Conservation (phyloP, 2,888 invertebrate genomes). For the Xestoiulus laeticollis region DNA sequence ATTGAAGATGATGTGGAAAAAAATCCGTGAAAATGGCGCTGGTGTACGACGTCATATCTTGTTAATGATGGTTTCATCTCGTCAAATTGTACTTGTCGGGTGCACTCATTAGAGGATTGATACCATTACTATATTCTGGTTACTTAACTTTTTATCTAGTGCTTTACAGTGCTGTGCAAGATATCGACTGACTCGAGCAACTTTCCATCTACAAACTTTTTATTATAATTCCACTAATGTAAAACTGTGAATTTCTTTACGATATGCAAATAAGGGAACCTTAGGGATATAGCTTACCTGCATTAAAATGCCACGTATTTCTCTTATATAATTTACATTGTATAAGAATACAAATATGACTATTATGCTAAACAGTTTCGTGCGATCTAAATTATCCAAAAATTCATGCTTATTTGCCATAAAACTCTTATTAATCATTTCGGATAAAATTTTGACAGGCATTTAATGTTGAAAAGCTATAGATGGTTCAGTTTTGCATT, state of each 20-base stretch:
- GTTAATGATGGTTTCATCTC: not conserved
- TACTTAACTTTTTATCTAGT: not conserved
- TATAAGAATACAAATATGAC: not conserved
- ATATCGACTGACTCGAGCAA: not conserved
- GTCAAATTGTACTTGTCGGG: not conserved
- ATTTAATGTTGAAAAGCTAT: not conserved
- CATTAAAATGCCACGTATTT: no score
- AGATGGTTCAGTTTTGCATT: not conserved
- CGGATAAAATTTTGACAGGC: not conserved
- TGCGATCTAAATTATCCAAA: not conserved
- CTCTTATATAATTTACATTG: not conserved
- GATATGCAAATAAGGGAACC: not conserved
- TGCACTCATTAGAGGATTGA: conserved; percentile 23
- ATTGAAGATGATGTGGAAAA: conserved; percentile 25
- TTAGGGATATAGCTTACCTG: not conserved
- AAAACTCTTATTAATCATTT: not conserved
- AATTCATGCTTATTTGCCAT: not conserved
- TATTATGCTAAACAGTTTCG: not conserved
- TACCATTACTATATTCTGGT: not conserved
- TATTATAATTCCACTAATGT: not conserved
- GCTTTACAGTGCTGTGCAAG: not conserved
- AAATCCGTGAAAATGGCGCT: not conserved
- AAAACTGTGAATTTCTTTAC: not conserved
- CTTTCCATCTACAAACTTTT: not conserved
- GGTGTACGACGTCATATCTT: not conserved